phyloP scores from a whole-genome alignment of 23 tunicate genomes.

The Ciona savignyi region DNA sequence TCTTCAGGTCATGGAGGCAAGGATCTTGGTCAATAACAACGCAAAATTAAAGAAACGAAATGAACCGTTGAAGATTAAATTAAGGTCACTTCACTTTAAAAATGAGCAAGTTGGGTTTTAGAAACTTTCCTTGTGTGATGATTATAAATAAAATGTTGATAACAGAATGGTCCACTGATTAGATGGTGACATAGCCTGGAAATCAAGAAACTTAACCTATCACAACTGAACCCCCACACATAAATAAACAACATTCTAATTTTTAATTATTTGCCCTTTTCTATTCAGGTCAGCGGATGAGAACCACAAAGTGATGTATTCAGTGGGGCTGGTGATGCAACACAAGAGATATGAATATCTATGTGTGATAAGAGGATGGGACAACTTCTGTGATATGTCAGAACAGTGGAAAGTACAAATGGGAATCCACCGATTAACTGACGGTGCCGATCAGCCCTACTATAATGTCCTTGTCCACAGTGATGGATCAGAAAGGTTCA shows the following conservation, averaged over 20 bases:
- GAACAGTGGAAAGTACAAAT: constrained; percentile 14
- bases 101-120: too few relatives aligned
- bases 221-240: too few relatives aligned
- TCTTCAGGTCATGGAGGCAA: background rate
- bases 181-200: too few relatives aligned
- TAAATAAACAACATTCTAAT: too few relatives aligned
- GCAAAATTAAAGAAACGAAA: background rate
- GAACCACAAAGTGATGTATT: constrained; percentile 9
- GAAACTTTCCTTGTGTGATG: too few relatives aligned
- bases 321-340: constrained; percentile 41
- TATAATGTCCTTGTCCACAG: constrained; percentile 31
- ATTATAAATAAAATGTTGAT: too few relatives aligned
- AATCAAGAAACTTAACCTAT: too few relatives aligned
- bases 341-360: constrained; percentile 21
- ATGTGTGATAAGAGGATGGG: constrained; percentile 50
- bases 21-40: background rate
- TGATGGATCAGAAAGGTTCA: constrained; percentile 28
- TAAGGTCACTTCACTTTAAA: too few relatives aligned
- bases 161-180: too few relatives aligned
- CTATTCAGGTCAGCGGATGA: constrained; percentile 13
- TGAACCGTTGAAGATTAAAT: background rate
- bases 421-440: constrained; percentile 12
- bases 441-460: constrained; percentile 20
- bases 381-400: constrained; percentile 21
- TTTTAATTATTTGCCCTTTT: too few relatives aligned